Evolutionary conservation across 2,113 vertebrate species (phyloP).

Genomic region (Calonectris borealis): DNA sequence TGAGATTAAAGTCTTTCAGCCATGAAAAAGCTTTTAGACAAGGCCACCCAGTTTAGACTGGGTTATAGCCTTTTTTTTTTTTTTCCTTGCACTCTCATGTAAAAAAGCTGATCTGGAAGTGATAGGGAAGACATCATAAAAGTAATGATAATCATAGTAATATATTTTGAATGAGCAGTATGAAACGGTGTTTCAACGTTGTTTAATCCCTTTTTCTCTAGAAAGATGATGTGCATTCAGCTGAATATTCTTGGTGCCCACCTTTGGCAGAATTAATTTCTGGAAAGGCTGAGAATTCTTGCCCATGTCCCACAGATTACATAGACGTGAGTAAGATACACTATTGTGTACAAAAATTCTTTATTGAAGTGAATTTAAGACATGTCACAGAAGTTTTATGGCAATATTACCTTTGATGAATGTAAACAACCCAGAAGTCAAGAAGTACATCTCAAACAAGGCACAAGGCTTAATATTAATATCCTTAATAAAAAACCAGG

Average conservation of each 20-base stretch:
- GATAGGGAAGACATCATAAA: not conserved
- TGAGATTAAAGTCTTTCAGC: not conserved
- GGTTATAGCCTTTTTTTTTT: not conserved
- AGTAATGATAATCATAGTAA: not conserved
- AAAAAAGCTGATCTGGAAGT: not conserved
- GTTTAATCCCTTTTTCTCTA: slow-evolving; percentile 21
- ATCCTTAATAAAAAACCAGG: not conserved
- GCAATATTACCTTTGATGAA: not conserved
- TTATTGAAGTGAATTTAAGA: not conserved
- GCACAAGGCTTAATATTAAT: not conserved
- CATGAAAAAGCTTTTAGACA: not conserved
- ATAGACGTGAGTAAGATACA: slow-evolving; percentile 69
- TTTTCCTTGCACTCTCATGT: not conserved
- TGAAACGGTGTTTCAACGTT: not conserved
- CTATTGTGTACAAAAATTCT: not conserved
- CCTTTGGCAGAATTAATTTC: slow-evolving; percentile 82
- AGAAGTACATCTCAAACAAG: not conserved
- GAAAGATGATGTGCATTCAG: slow-evolving; percentile 69
- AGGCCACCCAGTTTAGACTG: not conserved
- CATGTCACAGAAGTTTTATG: not conserved
- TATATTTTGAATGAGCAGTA: not conserved
- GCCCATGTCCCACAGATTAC: slow-evolving; percentile 80
- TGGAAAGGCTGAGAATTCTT: slow-evolving; percentile 79
- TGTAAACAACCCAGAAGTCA: not conserved
- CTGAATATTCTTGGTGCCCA: slow-evolving; percentile 75